Evolutionary conservation across 2,888 invertebrate genomes (phyloP).

Genomic region (Scaptomyza parva): DNA sequence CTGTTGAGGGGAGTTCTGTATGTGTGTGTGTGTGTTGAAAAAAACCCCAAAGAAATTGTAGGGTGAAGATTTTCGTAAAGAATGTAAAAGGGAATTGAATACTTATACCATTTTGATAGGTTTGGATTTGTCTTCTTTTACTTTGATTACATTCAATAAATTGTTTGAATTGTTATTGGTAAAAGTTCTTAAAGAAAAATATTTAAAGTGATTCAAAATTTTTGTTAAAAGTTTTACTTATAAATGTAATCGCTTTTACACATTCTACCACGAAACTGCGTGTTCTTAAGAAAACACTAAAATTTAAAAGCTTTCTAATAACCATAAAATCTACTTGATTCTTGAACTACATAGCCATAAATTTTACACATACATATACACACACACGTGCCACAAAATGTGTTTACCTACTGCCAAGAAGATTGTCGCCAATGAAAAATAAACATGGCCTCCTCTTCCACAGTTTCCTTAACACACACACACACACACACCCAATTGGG

Average conservation of each 20-base stretch:
- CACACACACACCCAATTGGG: conserved; percentile 1
- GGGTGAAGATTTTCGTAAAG: background rate
- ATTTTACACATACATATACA: background rate
- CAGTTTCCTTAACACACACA: conserved; percentile 4
- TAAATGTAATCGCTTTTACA: too few species aligned
- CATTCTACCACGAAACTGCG: too few species aligned
- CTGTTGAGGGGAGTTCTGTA: too few species aligned
- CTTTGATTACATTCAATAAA: background rate
- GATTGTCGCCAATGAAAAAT: conserved; percentile 24
- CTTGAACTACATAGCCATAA: background rate
- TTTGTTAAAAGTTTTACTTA: too few species aligned
- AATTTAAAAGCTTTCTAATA: background rate
- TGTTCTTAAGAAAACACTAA: background rate
- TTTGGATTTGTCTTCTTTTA: conserved; percentile 7
- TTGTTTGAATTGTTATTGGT: background rate
- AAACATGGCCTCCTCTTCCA: conserved; percentile 23
- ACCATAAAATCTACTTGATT: background rate
- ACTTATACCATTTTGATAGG: conserved; percentile 13
- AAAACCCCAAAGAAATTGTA: too few species aligned
- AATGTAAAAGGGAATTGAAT: conserved; percentile 13
- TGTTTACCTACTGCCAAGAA: conserved; percentile 4
- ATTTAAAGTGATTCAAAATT: background rate
- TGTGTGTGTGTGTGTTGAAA: too few species aligned
- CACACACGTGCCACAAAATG: background rate
- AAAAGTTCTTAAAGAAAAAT: background rate